These are phyloP conservation scores for Trichacis sp. DNA, from an alignment of 2,888 invertebrate species.

Conservation along the genomic window DNA sequence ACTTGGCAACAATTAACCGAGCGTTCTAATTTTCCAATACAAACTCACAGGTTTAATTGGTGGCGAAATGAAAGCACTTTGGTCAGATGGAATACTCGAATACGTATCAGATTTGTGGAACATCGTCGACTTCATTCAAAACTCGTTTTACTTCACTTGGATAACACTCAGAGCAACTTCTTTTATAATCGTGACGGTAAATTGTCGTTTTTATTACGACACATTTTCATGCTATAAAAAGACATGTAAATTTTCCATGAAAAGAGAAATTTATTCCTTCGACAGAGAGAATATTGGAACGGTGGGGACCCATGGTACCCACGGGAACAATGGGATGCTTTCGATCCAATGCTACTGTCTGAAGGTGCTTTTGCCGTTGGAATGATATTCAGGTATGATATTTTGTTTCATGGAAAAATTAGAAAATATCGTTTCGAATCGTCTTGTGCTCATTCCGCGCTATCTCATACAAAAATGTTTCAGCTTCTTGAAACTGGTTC, in stretches of 20 bases:
- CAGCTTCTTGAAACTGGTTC: constrained; percentile 93
- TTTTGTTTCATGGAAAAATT: no score
- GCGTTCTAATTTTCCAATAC: neutral
- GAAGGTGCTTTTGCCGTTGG: constrained; percentile 96
- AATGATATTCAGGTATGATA: constrained; percentile 94
- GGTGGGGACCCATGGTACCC: constrained; percentile 87
- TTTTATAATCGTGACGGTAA: constrained; percentile 90
- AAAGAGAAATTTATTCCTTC: neutral
- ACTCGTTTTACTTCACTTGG: constrained; percentile 95
- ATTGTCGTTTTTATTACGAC: no score
- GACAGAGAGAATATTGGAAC: constrained; percentile 77
- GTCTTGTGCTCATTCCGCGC: no score
- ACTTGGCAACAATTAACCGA: neutral
- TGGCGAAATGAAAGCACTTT: constrained; percentile 92
- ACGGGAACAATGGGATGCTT: constrained; percentile 92
- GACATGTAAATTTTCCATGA: no score
- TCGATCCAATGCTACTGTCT: constrained; percentile 93
- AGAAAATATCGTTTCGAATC: neutral
- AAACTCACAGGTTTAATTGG: constrained; percentile 84
- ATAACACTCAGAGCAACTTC: constrained; percentile 89
- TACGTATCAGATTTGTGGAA: constrained; percentile 98
- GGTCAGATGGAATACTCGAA: constrained; percentile 90
- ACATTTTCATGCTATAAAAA: no score
- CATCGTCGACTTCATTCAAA: constrained; percentile 97
- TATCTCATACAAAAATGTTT: no score